Evolutionary conservation across 2,797 vertebrate species (phyloP).

Genomic region (Gouania willdenowi): DNA sequence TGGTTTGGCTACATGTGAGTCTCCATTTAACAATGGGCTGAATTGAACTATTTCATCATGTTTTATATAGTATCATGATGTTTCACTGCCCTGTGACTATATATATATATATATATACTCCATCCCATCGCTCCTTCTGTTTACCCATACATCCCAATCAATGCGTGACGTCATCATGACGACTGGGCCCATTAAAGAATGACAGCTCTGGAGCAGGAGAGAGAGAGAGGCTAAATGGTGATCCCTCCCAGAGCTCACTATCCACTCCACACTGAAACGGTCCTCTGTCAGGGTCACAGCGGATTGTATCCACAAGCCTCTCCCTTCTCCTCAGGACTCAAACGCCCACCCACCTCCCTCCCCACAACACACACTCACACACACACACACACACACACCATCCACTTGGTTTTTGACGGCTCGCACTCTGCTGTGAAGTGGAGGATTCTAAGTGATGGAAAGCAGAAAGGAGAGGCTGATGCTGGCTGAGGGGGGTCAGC

Average conservation of each 20-base stretch:
- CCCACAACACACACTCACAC: constrained; percentile 8
- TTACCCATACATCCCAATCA: constrained; percentile 88
- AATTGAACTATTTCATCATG: no score
- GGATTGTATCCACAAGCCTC: constrained; percentile 59
- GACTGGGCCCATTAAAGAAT: constrained; percentile 92
- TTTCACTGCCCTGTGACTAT: constrained; percentile 24
- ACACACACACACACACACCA: constrained; percentile 14
- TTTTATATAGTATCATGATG: no score
- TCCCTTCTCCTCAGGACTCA: constrained; percentile 36
- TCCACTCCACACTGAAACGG: constrained; percentile 83
- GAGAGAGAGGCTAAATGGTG: constrained; percentile 93
- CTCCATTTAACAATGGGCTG: no score
- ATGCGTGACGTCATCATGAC: constrained; percentile 97
- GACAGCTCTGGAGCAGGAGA: constrained; percentile 85
- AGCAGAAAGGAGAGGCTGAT: constrained; percentile 89
- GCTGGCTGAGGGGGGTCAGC: constrained; percentile 85
- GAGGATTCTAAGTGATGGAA: constrained; percentile 79
- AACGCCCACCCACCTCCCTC: constrained; percentile 14
- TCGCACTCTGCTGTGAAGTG: constrained; percentile 36
- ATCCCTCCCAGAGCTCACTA: constrained; percentile 93
- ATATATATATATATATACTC: no score
- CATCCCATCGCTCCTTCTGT: constrained; percentile 81
- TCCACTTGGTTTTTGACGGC: constrained; percentile 32
- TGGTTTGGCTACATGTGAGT: no score
- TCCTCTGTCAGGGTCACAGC: constrained; percentile 90